Percentiles rank a stretch among this genome's conserved stretches.
Conservation (phyloP, 1,140 invertebrate species). For the Drosophila sp. region DNA sequence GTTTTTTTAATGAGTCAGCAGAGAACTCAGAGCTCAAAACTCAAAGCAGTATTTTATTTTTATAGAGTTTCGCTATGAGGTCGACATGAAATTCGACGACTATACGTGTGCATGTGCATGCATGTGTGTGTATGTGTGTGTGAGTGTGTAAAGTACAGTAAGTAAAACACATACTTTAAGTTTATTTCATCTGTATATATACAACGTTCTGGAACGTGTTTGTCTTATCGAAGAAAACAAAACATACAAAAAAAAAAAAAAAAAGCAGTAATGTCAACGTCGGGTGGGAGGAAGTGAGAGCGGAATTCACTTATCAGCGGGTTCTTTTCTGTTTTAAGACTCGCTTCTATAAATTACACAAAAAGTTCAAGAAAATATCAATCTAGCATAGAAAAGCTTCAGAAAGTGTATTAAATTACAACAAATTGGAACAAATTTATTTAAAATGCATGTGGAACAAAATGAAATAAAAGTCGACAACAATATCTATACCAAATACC, state of each 20-base stretch:
- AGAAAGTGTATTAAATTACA: no score
- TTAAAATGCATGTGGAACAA: no score
- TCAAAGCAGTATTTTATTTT: slow-evolving; percentile 45
- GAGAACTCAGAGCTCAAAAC: slow-evolving; percentile 34
- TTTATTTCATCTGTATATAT: slow-evolving; percentile 24
- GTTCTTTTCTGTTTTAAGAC: no score
- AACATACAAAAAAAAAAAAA: slow-evolving; percentile 6
- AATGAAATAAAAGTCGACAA: no score
- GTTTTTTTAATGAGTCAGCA: slow-evolving; percentile 76
- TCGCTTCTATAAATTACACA: slow-evolving; percentile 1
- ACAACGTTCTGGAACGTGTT: slow-evolving; percentile 43
- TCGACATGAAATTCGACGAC: slow-evolving; percentile 59
- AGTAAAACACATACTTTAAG: slow-evolving; percentile 29
- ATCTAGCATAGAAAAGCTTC: no score
- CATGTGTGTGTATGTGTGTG: background rate
- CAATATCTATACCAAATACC: no score
- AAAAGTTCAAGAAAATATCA: slow-evolving; percentile 22
- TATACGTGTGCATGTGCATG: slow-evolving; percentile 15
- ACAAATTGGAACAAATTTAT: no score
- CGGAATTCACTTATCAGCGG: slow-evolving; percentile 38
- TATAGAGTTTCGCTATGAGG: slow-evolving; percentile 59
- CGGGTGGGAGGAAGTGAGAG: slow-evolving; percentile 17
- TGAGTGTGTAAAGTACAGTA: slow-evolving; percentile 36
- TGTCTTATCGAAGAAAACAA: slow-evolving; percentile 51
- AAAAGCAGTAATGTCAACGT: background rate